Conservation (phyloP, 2,113 vertebrate genomes). For the Percopsis transmontana region DNA sequence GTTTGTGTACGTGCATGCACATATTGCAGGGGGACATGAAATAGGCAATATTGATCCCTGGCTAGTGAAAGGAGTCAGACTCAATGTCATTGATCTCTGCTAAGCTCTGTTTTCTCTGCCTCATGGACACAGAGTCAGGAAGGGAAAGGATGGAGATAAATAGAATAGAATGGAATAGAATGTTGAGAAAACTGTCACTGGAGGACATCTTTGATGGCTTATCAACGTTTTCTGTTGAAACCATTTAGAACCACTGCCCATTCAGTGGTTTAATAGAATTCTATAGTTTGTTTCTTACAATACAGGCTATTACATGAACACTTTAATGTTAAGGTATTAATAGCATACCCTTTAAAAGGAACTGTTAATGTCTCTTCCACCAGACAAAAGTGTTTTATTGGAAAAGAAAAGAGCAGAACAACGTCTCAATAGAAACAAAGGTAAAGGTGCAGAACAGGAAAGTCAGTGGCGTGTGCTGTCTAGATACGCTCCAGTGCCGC, state of each 20-base stretch:
- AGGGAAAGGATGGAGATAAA: slow-evolving; percentile 26
- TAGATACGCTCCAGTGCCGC: slow-evolving; percentile 64
- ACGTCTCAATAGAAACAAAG: slow-evolving; percentile 12
- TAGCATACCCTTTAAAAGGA: not conserved
- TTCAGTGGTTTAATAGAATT: too few species aligned
- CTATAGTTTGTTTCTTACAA: too few species aligned
- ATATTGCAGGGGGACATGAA: slow-evolving; percentile 63
- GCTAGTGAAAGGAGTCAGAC: slow-evolving; percentile 69
- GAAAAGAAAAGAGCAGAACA: slow-evolving; percentile 20
- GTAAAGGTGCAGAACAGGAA: slow-evolving; percentile 41
- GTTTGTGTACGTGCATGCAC: not conserved
- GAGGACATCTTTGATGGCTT: not conserved
- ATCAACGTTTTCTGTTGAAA: not conserved
- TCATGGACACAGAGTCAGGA: slow-evolving; percentile 56
- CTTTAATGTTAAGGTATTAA: not conserved
- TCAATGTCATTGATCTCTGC: slow-evolving; percentile 73
- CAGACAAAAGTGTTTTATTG: not conserved
- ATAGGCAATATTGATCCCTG: slow-evolving; percentile 68
- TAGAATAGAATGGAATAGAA: slow-evolving; percentile 21
- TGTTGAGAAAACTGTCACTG: not conserved
- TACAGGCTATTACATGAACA: not conserved
- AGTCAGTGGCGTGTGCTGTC: slow-evolving; percentile 62
- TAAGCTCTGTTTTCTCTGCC: slow-evolving; percentile 73
- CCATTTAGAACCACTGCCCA: too few species aligned
- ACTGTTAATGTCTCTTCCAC: not conserved